phyloP scores from a whole-genome alignment of 2,888 invertebrate species.

The Graphium colonna region DNA sequence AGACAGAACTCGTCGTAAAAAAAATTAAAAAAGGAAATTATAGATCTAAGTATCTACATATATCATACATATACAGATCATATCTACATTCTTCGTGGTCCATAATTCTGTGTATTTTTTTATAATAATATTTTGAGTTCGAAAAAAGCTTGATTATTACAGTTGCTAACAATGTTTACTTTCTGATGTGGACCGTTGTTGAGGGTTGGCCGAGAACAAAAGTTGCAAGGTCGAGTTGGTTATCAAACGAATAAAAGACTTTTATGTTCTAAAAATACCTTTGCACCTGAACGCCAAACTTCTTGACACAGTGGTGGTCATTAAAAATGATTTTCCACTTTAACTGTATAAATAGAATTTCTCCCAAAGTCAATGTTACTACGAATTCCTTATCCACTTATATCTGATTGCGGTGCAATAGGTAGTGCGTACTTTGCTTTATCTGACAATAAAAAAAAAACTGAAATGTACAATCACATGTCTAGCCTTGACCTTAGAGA shows the following conservation, averaged over 20 bases:
- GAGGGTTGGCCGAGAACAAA: slow-evolving; percentile 4
- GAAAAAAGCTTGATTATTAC: neutral
- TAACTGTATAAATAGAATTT: neutral
- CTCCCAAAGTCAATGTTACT: neutral
- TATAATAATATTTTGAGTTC: no score
- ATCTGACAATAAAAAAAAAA: neutral
- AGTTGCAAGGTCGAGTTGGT: slow-evolving; percentile 15
- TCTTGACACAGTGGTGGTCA: neutral
- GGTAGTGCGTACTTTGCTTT: neutral
- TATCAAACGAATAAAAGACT: slow-evolving; percentile 10
- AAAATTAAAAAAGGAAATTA: no score
- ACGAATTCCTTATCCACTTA: no score
- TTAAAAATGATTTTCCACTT: neutral
- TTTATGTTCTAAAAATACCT: slow-evolving; percentile 15
- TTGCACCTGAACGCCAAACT: neutral
- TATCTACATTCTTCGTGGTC: no score
- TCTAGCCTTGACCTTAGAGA: no score
- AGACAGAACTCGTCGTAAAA: no score
- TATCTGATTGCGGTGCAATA: no score
- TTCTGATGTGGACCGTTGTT: neutral
- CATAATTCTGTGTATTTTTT: no score
- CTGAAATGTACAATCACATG: no score
- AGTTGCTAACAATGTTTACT: neutral
- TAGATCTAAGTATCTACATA: no score
- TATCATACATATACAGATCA: no score